phyloP scores from a whole-genome alignment of 1,140 invertebrate genomes.

The Brachionus rotundiformis region DNA sequence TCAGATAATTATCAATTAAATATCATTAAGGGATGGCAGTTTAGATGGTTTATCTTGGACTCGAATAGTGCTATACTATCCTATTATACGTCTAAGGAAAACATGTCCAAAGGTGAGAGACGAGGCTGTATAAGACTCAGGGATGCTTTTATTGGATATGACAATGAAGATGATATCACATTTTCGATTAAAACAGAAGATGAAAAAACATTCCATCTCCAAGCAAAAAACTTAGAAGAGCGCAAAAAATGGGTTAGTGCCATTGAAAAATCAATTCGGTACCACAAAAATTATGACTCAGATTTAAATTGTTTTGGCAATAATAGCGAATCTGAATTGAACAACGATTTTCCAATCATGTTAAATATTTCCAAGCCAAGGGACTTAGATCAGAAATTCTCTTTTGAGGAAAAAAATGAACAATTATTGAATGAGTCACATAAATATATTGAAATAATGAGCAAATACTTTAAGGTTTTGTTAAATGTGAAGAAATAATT shows the following conservation, averaged over 20 bases:
- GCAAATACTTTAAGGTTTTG: not conserved
- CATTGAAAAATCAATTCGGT: conserved; percentile 86
- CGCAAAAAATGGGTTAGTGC: conserved; percentile 90
- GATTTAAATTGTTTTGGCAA: not conserved
- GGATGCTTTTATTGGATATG: conserved; percentile 94
- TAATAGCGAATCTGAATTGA: not conserved
- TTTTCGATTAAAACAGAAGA: conserved; percentile 95
- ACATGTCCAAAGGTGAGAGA: conserved; percentile 93
- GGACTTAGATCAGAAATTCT: not conserved
- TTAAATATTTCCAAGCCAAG: not conserved
- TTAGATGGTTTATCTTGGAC: conserved; percentile 97
- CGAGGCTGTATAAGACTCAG: conserved; percentile 80
- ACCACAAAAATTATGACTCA: conserved; percentile 66
- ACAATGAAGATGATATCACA: conserved; percentile 97
- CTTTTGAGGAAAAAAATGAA: not conserved
- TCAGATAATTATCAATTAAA: not conserved
- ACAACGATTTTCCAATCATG: not conserved
- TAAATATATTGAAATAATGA: conserved; percentile 25
- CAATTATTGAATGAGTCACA: not conserved
- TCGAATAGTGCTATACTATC: conserved; percentile 89
- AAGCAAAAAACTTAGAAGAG: conserved; percentile 70
- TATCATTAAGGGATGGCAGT: conserved; percentile 90
- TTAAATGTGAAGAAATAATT: no score
- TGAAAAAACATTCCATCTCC: conserved; percentile 98
- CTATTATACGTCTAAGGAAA: conserved; percentile 97